Evolutionary conservation across 2,113 vertebrate species (phyloP).

Genomic region (Agelaius tricolor): DNA sequence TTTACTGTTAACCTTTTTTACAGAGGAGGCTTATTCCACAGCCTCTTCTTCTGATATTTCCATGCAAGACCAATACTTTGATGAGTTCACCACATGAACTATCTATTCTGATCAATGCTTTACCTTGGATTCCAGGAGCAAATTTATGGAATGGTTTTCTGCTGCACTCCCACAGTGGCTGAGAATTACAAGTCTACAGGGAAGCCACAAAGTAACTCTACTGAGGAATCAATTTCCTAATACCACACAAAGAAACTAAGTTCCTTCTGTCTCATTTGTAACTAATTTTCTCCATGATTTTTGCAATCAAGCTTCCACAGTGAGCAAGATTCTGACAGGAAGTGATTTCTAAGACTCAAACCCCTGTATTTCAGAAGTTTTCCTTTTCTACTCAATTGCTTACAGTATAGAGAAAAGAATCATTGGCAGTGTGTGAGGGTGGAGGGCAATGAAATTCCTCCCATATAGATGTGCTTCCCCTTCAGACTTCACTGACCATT

Average conservation of each 20-base stretch:
- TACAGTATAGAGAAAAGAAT: background rate
- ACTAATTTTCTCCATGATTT: background rate
- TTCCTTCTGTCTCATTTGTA: background rate
- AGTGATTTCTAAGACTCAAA: background rate
- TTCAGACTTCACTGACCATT: background rate
- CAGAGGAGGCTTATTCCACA: background rate
- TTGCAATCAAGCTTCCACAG: background rate
- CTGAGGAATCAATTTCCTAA: background rate
- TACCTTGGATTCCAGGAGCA: background rate
- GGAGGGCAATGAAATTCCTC: background rate
- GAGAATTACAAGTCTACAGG: background rate
- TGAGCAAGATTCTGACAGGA: background rate
- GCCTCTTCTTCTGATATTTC: background rate
- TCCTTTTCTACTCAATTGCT: background rate
- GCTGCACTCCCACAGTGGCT: background rate
- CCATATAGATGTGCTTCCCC: background rate
- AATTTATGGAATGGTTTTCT: background rate
- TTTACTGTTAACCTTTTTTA: background rate
- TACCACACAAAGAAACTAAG: background rate
- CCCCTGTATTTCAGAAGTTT: background rate
- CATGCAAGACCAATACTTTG: background rate
- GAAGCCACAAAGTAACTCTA: background rate
- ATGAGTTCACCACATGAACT: background rate
- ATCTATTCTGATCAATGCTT: background rate
- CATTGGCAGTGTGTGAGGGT: background rate